Evolutionary conservation across 2,888 invertebrate species (phyloP), one percentile per base, ranked within the genome.

Genomic region (Polietes domitor): DNA sequence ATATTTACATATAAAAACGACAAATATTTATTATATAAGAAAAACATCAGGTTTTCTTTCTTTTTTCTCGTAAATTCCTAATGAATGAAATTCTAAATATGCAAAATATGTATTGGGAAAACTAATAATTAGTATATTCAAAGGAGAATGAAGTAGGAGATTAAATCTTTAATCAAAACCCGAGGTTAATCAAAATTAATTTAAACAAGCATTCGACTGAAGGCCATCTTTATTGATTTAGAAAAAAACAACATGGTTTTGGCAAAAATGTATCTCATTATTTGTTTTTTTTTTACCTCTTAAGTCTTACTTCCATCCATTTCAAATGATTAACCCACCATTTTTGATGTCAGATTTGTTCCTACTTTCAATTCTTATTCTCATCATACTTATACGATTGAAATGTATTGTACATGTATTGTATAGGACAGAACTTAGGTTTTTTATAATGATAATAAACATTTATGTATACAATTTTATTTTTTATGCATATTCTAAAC

Each of bases 1-100:
- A 26, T 47, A n/a, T 47, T n/a, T n/a, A 47, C n/a, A 47, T 47
- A n/a, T n/a, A 24, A 58, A 58, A 15, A n/a, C n/a, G 47, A 47
- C 12, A 58, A 58, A 24, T 58, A 24, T 58, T 58, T 58, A 53
- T 24, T 2, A 5, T 24, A 58, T 58, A 26, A 58, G 15, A 58
- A 58, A 53, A 53, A 53, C n/a, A 19, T 21, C 24, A 58, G 58
- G 58, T 58, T 58, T 58, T 58, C 50, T 50, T n/a, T 50, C 15
- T 58, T 61, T 26, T 58, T 58, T 37, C 12, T 24, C 58, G 2
- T 58, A 58, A 61, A 43, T 43, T 68, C 15, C 43, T 43, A 37
- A 41, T 43, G 12, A 68, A 68, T 43, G 2, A 43, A 68, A 68
- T 43, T 68, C 12, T 15, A 43, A 65, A 68, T 9, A 21, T 65